A percentile compares a stretch with the other conserved stretches of the same genome.
Conservation (phyloP, 2,797 vertebrate species). For the Pitangus sulphuratus region DNA sequence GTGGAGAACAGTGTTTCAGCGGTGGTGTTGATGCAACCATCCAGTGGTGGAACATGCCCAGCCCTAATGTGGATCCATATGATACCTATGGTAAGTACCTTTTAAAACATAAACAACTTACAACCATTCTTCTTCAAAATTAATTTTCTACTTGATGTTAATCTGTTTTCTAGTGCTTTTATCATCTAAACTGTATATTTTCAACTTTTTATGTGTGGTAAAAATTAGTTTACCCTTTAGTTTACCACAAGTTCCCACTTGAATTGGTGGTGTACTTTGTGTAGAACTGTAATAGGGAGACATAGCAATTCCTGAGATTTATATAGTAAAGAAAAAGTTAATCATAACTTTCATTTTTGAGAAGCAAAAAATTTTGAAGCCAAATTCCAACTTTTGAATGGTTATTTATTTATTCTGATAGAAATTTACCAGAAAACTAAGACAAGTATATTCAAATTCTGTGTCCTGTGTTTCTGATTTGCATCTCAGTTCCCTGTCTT, state of each 20-base stretch:
- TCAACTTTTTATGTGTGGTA: background rate
- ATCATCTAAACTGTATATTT: background rate
- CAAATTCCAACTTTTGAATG: background rate
- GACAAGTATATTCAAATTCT: background rate
- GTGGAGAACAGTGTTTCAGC: slow-evolving; percentile 96
- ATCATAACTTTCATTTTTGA: background rate
- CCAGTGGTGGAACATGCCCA: slow-evolving; percentile 98
- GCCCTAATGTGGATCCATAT: slow-evolving; percentile 95
- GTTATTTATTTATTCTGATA: background rate
- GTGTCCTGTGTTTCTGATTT: background rate
- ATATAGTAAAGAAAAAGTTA: background rate
- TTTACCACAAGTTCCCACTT: background rate
- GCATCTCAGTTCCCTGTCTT: background rate
- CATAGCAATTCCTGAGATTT: background rate
- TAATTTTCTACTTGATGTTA: background rate
- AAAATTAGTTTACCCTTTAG: background rate
- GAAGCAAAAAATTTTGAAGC: background rate
- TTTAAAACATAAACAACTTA: background rate
- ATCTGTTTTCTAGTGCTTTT: background rate
- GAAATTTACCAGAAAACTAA: background rate
- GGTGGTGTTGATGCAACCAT: slow-evolving; percentile 94
- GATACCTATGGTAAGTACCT: slow-evolving; percentile 90
- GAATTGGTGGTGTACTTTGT: background rate
- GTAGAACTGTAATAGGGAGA: background rate
- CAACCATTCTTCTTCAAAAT: background rate